Percentiles rank a stretch among this genome's conserved stretches.
Conservation (phyloP, 1,140 invertebrate species). For the Rhagoletis pomonella region DNA sequence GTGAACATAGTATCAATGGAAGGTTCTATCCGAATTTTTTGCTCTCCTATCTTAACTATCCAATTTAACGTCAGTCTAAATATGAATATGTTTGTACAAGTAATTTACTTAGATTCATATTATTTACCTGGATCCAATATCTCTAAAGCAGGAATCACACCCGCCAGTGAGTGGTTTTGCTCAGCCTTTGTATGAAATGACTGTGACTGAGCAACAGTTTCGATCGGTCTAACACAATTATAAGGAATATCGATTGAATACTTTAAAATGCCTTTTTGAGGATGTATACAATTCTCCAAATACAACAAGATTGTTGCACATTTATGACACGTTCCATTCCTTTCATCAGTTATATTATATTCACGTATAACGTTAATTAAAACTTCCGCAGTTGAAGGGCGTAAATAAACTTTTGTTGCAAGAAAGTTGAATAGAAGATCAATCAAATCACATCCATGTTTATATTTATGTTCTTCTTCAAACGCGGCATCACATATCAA, state of each 20-base stretch:
- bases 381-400: background rate
- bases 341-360: background rate
- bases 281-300: slow-evolving; percentile 2
- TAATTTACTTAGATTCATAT: too few relatives aligned
- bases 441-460: background rate
- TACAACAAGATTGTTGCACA: background rate
- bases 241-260: background rate
- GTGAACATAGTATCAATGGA: too few relatives aligned
- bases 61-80: too few relatives aligned
- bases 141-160: too few relatives aligned
- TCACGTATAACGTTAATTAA: background rate
- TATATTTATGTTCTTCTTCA: background rate
- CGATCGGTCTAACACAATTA: too few relatives aligned
- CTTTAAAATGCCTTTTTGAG: background rate
- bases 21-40: too few relatives aligned
- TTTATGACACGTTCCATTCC: background rate
- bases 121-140: too few relatives aligned
- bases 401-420: slow-evolving; percentile 1
- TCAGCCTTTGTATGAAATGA: too few relatives aligned
- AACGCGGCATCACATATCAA: background rate
- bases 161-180: too few relatives aligned
- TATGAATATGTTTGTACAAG: too few relatives aligned
- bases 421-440: background rate
- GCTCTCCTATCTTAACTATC: too few relatives aligned
- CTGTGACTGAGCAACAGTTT: too few relatives aligned